Evolutionary conservation across 2,888 invertebrate species (phyloP), one percentile per base, ranked within the genome.

Genomic region (Cheilosia vernalis): DNA sequence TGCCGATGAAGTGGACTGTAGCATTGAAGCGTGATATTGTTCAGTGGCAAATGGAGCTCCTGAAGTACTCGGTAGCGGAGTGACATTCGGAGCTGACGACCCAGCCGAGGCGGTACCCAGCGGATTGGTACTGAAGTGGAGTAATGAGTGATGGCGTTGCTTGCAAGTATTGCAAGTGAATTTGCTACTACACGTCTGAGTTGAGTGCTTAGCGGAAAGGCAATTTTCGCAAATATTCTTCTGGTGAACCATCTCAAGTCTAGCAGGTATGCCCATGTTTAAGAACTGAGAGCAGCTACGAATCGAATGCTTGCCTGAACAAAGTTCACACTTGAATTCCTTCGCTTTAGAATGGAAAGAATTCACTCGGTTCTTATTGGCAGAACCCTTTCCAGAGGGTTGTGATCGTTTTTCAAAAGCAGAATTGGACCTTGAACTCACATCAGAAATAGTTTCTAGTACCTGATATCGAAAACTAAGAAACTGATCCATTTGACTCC

Each of bases 1-100:
- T 21, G 44, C 19, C 13, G 51, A 27, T n/a, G 56, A 21, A 66
- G 40, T 66, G 66, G 66, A 66, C 51, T 66, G 66, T 64, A 51
- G 10, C 37, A 5, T 37, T 42, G 51, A 51, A 24, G 21, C 4
- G 13, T 24, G 2, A 13, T 30, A 30, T 33, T 64, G 51, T 30
- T 33, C 33, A 4, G 30, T 4, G 33, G 55, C 55, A 17, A 17
- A 17, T 9, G 56, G 17, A n/a, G 55, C 30, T n/a, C n/a, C 27
- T n/a, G 17, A 55, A n/a, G 30, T 33, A 17, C 33, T 56, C 4
- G 44, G 44, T 0, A 44, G 1, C 27, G 27, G 7, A 27, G 6
- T 27, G 7, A 44, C 17, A 44, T n/a, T 44, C 17, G 7, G 44
- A 44, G 17, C 44, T 19, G 17, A 9, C 17, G 17, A 44, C n/a